Base-by-base conservation (phyloP, 2,888 invertebrate genomes). In the Drosophila mercatorum region DNA sequence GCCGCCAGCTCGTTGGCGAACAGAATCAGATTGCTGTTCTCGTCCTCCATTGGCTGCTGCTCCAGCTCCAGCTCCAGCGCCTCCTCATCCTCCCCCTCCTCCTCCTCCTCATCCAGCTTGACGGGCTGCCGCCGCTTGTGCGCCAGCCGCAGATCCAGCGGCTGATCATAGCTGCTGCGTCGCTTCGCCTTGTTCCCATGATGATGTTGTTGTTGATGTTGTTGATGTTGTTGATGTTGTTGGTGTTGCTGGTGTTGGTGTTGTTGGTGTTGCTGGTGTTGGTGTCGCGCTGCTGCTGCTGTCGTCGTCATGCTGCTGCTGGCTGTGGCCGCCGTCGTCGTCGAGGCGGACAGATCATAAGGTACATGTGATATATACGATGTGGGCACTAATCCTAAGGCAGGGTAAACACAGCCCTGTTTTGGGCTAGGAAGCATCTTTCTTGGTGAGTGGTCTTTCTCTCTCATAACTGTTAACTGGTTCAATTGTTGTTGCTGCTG, bases 361-460 rank as follows among this genome's bases (percentile, higher is more conserved):
- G 96, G 96, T 93, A 95, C 94, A 86, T 95, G 94, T 83, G 93
- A 91, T 83, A 93, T 92, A 83, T 91, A 91, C 79, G 92, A 89
- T 66, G 94, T 94, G 71, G 95, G 94, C 71, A 94, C 90, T 88
- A 91, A 91, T 81, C 95, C 94, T 79, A 95, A 94, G 83, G 95
- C 93, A 57, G 96, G 96, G 92, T 96, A 96, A 76, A 96, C 95
- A 81, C 96, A 95, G 76, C 95, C 96, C 92, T 96, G 96, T 92
- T 96, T 96, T 67, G 96, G 96, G 90, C 95, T 96, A 94, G 91
- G 94, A 92, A 96, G 94, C 96, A 97, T 97, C 94, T 97, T 97
- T 94, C 97, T 95, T 93, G 97, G 97, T 92, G 97, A 96, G 93
- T 97, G 96, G 94, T 97, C 97, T 94, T 97, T 97, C 94, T 97